These are phyloP conservation scores for Peromyscus maniculatus DNA, from an alignment of 2,113 vertebrate genomes.

Conservation along the genomic window DNA sequence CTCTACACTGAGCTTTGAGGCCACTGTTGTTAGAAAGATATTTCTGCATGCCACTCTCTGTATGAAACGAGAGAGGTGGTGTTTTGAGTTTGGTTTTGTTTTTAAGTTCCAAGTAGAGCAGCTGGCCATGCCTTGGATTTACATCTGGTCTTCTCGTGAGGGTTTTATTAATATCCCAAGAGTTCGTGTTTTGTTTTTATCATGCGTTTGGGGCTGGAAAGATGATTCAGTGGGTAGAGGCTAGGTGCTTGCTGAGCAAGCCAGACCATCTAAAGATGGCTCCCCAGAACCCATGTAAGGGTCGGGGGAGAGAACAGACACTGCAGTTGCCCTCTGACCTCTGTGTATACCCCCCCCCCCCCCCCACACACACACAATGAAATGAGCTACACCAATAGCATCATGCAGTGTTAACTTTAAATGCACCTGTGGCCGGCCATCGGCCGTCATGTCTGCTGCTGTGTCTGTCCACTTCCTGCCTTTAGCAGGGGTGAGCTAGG, in stretches of 20 bases:
- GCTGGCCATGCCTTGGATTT: neutral
- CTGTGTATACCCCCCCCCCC: neutral
- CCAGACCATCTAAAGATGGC: neutral
- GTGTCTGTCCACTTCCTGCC: neutral
- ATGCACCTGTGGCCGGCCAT: neutral
- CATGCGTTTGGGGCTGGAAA: neutral
- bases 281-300: neutral
- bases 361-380: neutral
- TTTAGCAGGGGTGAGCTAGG: neutral
- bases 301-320: neutral
- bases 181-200: neutral
- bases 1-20: neutral
- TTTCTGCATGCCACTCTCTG: neutral
- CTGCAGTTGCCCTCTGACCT: neutral
- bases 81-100: neutral
- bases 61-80: neutral
- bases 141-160: neutral
- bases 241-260: neutral
- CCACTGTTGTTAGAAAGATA: neutral
- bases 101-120: neutral
- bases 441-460: neutral
- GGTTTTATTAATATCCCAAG: neutral
- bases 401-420: neutral
- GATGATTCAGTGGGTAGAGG: neutral
- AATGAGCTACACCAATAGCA: neutral